Evolutionary conservation across 2,113 vertebrate genomes (phyloP).

Genomic region (Ariopsis seemanni): DNA sequence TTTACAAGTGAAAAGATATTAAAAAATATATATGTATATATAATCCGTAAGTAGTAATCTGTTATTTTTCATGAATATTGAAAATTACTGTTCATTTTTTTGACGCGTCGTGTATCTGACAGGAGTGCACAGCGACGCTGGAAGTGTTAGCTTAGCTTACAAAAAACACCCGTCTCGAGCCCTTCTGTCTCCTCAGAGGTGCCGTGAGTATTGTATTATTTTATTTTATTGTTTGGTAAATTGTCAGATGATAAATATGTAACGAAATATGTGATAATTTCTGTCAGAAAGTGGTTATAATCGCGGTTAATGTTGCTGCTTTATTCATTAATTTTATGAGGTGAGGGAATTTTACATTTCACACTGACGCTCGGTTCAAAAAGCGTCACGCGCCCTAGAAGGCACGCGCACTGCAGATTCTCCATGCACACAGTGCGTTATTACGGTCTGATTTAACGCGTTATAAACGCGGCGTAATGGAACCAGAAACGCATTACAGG

Average conservation of each 20-base stretch:
- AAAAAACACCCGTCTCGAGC: not conserved
- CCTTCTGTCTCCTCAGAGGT: not conserved
- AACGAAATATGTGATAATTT: not conserved
- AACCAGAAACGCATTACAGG: not conserved
- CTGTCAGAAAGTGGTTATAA: not conserved
- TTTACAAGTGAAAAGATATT: not conserved
- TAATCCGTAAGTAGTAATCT: no score
- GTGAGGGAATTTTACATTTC: not conserved
- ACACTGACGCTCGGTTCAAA: not conserved
- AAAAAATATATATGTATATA: no score
- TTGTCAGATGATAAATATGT: not conserved
- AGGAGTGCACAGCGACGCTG: slow-evolving; percentile 6
- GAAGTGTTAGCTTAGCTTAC: slow-evolving; percentile 28
- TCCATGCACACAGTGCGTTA: not conserved
- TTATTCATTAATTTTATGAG: not conserved
- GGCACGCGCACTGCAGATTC: not conserved
- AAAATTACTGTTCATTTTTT: not conserved
- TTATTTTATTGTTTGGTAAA: not conserved
- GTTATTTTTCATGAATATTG: not conserved
- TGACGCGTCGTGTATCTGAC: slow-evolving; percentile 3
- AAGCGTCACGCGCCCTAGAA: not conserved
- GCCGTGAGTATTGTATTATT: not conserved
- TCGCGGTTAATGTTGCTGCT: no score
- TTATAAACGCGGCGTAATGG: not conserved
- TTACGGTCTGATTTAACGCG: not conserved